A percentile compares a stretch with the other conserved stretches of the same genome.
Evolutionary conservation across 1,140 invertebrate species (phyloP).

Genomic region (Diprion similis): DNA sequence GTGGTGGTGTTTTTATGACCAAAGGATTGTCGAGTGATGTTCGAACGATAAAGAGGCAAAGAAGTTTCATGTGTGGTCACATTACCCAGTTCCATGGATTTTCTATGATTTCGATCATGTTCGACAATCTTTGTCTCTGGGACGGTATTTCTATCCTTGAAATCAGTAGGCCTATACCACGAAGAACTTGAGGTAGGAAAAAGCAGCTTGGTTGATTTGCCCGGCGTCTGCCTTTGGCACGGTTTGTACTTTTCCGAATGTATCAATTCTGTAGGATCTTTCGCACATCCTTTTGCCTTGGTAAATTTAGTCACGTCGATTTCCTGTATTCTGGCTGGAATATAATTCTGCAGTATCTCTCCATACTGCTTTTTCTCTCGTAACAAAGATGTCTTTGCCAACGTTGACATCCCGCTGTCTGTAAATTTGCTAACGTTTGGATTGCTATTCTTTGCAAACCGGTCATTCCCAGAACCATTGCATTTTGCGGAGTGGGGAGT

Average conservation of each 20-base stretch:
- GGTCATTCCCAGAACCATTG: conserved; percentile 23
- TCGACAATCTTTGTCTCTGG: background rate
- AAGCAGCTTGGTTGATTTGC: background rate
- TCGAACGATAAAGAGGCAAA: background rate
- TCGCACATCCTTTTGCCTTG: background rate
- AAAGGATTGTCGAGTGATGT: background rate
- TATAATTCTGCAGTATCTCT: conserved; percentile 46
- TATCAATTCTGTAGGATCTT: conserved; percentile 39
- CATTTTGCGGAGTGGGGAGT: background rate
- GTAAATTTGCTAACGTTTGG: background rate
- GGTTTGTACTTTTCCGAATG: conserved; percentile 38
- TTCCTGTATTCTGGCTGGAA: conserved; percentile 32
- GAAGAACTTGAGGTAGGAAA: background rate
- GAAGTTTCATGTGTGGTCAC: background rate
- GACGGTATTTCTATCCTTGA: background rate
- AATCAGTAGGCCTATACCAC: background rate
- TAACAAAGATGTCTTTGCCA: conserved; percentile 39
- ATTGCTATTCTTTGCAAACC: conserved; percentile 19
- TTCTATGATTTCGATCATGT: background rate
- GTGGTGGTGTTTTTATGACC: conserved; percentile 1
- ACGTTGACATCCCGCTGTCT: conserved; percentile 29
- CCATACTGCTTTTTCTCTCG: conserved; percentile 49
- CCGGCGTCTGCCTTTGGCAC: background rate
- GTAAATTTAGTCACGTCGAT: conserved; percentile 17
- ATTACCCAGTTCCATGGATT: background rate